Conservation (phyloP, 2,113 vertebrate genomes). For the Chlamydotis undulata region DNA sequence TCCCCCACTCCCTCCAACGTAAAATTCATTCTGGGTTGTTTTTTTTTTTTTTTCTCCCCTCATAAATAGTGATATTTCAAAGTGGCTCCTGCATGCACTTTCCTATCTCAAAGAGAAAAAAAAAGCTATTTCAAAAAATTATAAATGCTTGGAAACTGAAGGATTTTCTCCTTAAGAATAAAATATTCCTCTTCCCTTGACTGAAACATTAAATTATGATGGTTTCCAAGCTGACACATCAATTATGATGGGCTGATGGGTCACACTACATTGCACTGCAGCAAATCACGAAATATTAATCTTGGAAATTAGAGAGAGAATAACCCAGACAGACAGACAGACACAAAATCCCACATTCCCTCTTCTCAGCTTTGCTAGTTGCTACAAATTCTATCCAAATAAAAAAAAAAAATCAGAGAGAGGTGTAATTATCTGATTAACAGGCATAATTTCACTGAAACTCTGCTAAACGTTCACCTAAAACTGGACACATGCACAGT, state of each 20-base stretch:
- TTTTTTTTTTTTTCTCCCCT: not conserved
- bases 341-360: too few relatives aligned
- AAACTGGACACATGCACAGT: not conserved
- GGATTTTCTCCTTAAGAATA: not conserved
- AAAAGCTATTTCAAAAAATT: not conserved
- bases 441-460: not conserved
- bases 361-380: not conserved
- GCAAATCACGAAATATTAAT: not conserved
- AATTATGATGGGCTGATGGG: not conserved
- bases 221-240: not conserved
- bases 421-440: not conserved
- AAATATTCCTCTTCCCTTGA: not conserved
- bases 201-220: not conserved
- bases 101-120: not conserved
- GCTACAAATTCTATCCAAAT: not conserved
- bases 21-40: not conserved
- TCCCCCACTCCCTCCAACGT: not conserved
- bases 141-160: not conserved
- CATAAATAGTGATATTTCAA: not conserved
- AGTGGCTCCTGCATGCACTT: not conserved
- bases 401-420: not conserved
- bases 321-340: not conserved
- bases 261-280: not conserved
- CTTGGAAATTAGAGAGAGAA: not conserved
- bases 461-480: not conserved